These are phyloP conservation scores for Heterotilapia buettikoferi DNA, from an alignment of 2,113 vertebrate species.

Conservation along the genomic window DNA sequence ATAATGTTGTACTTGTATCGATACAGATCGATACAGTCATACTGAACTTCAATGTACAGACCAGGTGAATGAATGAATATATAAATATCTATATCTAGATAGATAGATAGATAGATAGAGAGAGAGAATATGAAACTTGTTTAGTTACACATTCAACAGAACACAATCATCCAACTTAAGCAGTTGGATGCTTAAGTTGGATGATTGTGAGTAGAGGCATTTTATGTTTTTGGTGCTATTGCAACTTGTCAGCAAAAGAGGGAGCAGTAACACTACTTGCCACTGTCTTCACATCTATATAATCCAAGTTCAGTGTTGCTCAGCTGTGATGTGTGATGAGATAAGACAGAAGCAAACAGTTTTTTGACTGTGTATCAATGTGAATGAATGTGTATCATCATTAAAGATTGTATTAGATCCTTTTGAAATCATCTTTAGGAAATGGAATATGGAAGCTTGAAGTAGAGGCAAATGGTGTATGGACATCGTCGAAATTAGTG, in stretches of 20 bases:
- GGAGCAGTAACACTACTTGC: background rate
- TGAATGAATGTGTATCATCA: background rate
- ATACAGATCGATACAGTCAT: too few relatives aligned
- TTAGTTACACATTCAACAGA: background rate
- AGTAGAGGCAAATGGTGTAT: too few relatives aligned
- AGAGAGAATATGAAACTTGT: too few relatives aligned
- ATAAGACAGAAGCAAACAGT: background rate
- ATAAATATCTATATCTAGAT: too few relatives aligned
- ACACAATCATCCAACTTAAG: background rate
- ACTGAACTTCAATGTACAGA: too few relatives aligned
- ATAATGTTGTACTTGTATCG: too few relatives aligned
- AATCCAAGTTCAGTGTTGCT: background rate
- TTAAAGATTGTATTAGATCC: too few relatives aligned
- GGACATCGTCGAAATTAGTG: rapidly evolving
- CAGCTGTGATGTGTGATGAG: background rate
- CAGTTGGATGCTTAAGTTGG: too few relatives aligned
- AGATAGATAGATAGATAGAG: too few relatives aligned
- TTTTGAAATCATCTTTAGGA: too few relatives aligned
- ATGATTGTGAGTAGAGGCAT: background rate
- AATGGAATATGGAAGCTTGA: too few relatives aligned
- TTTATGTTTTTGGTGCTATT: background rate
- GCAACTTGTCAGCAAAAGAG: background rate
- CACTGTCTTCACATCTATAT: background rate
- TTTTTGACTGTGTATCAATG: background rate
- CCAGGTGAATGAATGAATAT: too few relatives aligned